Evolutionary conservation across 92 coral and sea anemone species (phyloP), one percentile per base, ranked within the genome.

Genomic region (Nematostella vectensis): DNA sequence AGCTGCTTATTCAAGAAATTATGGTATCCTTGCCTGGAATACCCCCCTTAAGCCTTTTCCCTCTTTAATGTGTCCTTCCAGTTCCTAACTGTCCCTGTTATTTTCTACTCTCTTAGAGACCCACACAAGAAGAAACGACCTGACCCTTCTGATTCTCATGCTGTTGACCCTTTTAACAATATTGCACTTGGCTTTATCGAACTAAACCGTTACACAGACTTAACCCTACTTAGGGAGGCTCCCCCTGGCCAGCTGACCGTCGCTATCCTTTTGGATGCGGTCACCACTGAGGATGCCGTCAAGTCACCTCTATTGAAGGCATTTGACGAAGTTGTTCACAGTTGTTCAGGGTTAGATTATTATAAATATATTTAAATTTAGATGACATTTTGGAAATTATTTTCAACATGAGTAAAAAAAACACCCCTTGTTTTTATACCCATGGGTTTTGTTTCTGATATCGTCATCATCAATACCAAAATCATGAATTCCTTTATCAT

Each of bases 221-320:
- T 70, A 31, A 58, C 70, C 48, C 69, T 81, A 25, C 26, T 91
- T 29, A 62, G 63, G 25, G 60, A 51, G 1, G 77, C 91, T n/a
- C 78, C 77, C 10, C 82, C 82, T 15, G 83, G 98, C 15, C 96
- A 86, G 50, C 48, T 91, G 12, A 69, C 89, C 16, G 68, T 91
- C 57, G 61, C 86, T 25, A 61, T 91, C 27, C 69, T 85, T 17
- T 59, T 80, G 33, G 98, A 91, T 67, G 89, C 77, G 6, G 58
- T 53, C 44, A 70, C 69, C 24, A 48, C 48, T 0, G 59, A 70
- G 4, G 87, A 81, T 18, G 85, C 91, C 0, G 72, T 65, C 0
- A 65, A 65, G 1, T 81, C 93, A 11, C 93, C 98, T 15, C 64
- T 91, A 29, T 58, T 91, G 53, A 76, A 75, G 51, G 85, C 72